Conservation (phyloP, 35 echinoderm and acorn worm genomes). For the Chiridota heheva region DNA sequence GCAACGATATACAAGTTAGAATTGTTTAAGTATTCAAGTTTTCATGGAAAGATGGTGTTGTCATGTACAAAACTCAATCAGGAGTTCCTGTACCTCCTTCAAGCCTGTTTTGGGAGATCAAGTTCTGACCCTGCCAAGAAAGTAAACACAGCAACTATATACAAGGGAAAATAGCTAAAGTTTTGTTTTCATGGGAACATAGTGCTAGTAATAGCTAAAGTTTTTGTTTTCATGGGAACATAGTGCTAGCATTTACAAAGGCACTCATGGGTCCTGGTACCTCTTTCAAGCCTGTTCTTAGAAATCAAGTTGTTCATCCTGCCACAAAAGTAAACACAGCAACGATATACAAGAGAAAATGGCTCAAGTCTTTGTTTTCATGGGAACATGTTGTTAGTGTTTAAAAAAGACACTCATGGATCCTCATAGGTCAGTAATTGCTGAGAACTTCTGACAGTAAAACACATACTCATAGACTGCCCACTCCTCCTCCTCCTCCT, state of each 20-base stretch:
- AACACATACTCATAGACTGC: no score
- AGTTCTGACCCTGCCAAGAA: constrained; percentile 64
- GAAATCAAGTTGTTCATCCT: constrained; percentile 57
- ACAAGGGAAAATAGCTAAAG: background rate
- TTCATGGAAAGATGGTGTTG: no score
- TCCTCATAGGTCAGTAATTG: no score
- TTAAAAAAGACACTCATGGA: no score
- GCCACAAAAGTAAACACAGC: constrained; percentile 35
- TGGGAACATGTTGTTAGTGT: no score
- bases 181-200: background rate
- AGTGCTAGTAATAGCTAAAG: no score
- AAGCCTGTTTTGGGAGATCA: constrained; percentile 68
- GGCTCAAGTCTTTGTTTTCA: background rate
- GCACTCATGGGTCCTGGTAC: constrained; percentile 92
- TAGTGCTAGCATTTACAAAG: no score
- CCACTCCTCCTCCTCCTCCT: no score
- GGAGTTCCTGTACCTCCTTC: no score
- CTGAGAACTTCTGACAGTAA: no score
- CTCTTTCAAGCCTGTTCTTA: constrained; percentile 71
- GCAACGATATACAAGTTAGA: background rate
- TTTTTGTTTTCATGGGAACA: background rate
- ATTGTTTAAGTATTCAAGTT: background rate
- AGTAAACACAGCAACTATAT: background rate
- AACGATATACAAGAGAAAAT: background rate
- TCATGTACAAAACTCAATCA: no score